Conservation (phyloP, 2,113 vertebrate species). For the Sylvietta virens region DNA sequence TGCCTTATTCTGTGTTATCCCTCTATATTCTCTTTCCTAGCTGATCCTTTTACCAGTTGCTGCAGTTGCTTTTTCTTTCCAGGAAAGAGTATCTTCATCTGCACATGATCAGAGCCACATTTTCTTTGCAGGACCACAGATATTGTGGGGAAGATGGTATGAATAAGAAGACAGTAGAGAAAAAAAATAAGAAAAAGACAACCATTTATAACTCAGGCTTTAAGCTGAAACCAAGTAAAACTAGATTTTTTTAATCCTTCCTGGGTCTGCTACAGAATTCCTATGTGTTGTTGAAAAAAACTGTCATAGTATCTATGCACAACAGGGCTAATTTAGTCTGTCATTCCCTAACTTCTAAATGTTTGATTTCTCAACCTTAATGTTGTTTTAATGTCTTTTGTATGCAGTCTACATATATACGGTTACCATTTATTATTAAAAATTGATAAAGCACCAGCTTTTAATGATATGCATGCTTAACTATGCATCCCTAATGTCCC, state of each 20-base stretch:
- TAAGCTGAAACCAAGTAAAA: not conserved
- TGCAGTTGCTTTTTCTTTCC: not conserved
- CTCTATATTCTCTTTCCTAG: not conserved
- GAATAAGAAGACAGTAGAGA: not conserved
- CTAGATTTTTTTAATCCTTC: not conserved
- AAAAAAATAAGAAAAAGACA: not conserved
- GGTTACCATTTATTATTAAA: constrained; percentile 23
- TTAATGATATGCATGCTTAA: constrained; percentile 26
- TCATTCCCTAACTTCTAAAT: not conserved
- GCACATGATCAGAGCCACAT: not conserved
- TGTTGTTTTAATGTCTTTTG: constrained; percentile 33
- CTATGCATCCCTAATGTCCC: constrained; percentile 14
- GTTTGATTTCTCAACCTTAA: constrained; percentile 2
- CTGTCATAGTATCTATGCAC: not conserved
- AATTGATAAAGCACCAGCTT: constrained; percentile 15
- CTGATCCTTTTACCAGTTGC: not conserved
- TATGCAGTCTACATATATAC: not conserved
- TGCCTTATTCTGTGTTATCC: not conserved
- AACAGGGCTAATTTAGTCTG: not conserved
- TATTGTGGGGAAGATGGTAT: not conserved
- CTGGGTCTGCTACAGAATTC: not conserved
- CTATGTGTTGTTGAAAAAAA: not conserved
- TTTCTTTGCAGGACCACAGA: not conserved
- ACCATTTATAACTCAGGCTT: not conserved
- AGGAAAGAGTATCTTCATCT: not conserved